Conservation (phyloP, 2,888 invertebrate species). For the Microdon myrmicae region DNA sequence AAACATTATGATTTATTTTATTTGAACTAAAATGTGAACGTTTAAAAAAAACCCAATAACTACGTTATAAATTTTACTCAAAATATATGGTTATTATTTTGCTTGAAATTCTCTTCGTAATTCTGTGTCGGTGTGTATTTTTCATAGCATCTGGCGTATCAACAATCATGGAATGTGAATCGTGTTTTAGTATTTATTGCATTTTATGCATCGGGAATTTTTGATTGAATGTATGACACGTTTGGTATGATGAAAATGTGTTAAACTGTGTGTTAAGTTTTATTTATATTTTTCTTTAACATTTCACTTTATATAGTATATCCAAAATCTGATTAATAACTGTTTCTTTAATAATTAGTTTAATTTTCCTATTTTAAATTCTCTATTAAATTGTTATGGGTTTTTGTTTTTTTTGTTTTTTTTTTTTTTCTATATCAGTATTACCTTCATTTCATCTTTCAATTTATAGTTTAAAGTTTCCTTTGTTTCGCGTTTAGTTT, state of each 20-base stretch:
- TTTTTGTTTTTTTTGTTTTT: conserved; percentile 44
- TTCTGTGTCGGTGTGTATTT: no score
- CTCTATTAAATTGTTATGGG: conserved; percentile 46
- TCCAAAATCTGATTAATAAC: conserved; percentile 35
- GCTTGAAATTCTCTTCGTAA: no score
- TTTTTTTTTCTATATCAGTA: no score
- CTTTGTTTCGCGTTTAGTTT: conserved; percentile 29
- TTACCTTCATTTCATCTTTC: conserved; percentile 21
- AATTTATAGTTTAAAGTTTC: conserved; percentile 45
- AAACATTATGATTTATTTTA: no score
- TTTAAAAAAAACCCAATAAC: no score
- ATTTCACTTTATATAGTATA: conserved; percentile 28
- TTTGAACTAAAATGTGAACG: no score
- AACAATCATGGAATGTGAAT: no score
- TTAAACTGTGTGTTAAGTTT: no score
- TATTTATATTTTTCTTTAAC: conserved; percentile 32
- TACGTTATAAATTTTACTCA: no score
- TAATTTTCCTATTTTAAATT: conserved; percentile 46
- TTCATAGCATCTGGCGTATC: no score
- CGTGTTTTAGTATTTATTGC: conserved; percentile 18
- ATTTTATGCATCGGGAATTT: conserved; percentile 31
- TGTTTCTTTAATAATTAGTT: conserved; percentile 38
- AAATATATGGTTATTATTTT: no score
- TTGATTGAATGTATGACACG: conserved; percentile 44
- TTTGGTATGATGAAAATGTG: conserved; percentile 48